Conservation (phyloP, 2,888 invertebrate genomes). For the Chrysodeixis includens region DNA sequence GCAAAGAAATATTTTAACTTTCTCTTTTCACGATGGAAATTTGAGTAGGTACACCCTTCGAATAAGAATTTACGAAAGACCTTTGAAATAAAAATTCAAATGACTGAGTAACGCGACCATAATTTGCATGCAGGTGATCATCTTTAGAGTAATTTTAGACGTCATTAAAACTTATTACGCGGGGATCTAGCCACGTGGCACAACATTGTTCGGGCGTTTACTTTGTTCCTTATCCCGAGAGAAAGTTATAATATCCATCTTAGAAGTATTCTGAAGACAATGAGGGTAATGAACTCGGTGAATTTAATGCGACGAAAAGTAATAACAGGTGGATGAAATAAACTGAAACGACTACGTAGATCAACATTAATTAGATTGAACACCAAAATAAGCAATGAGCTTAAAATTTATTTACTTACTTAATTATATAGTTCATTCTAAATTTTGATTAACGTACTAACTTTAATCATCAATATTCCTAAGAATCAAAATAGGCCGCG, state of each 20-base stretch:
- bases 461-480: neutral
- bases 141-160: constrained; percentile 64
- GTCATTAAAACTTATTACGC: constrained; percentile 73
- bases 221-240: constrained; percentile 18
- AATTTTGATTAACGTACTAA: neutral
- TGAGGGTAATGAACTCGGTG: constrained; percentile 6
- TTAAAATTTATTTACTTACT: too few species aligned
- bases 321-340: constrained; percentile 9
- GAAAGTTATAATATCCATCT: constrained; percentile 29
- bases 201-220: constrained; percentile 20
- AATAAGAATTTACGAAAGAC: constrained; percentile 63
- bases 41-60: constrained; percentile 61
- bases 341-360: neutral
- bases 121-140: constrained; percentile 72
- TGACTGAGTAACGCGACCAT: constrained; percentile 59
- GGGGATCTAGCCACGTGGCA: constrained; percentile 37
- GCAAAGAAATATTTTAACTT: constrained; percentile 71
- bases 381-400: too few species aligned
- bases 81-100: constrained; percentile 59
- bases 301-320: constrained; percentile 17
- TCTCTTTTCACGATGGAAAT: constrained; percentile 58
- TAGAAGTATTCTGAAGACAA: constrained; percentile 36
- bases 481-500: neutral
- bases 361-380: neutral
- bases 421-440: neutral